A percentile compares a stretch with the other conserved stretches of the same genome.
These are phyloP conservation scores for Ellobius talpinus DNA, from an alignment of 2,113 vertebrate species.

Conservation along the genomic window DNA sequence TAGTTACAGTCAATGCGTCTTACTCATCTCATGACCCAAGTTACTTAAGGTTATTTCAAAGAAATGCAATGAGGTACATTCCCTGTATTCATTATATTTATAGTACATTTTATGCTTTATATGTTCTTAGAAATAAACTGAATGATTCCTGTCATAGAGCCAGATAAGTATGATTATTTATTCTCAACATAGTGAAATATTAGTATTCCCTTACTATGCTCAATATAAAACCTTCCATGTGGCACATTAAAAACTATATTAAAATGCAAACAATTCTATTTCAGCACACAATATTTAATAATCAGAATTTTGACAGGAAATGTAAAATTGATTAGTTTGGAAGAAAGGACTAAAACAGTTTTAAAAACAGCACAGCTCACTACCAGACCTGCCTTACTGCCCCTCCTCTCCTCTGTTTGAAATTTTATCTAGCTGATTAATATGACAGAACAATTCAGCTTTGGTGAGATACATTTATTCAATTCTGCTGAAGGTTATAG, in stretches of 20 bases:
- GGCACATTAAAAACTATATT: background rate
- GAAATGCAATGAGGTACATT: background rate
- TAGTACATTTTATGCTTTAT: background rate
- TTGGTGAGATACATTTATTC: slow-evolving; percentile 80
- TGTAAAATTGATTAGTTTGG: slow-evolving; percentile 6
- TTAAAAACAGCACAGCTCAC: background rate
- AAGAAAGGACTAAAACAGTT: background rate
- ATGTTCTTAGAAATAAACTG: slow-evolving; percentile 15
- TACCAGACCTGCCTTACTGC: background rate
- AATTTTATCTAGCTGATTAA: slow-evolving; percentile 74
- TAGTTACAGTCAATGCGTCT: background rate
- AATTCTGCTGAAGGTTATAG: slow-evolving; percentile 80
- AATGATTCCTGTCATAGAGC: background rate
- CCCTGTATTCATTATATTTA: slow-evolving; percentile 23
- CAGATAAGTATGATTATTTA: background rate
- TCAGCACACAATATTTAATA: slow-evolving; percentile 14
- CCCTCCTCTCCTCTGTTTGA: background rate
- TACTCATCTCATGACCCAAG: background rate
- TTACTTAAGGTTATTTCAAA: background rate
- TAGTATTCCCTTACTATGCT: background rate
- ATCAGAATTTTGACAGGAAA: slow-evolving; percentile 26
- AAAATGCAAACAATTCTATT: slow-evolving; percentile 46
- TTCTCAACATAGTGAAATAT: background rate
- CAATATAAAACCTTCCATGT: background rate
- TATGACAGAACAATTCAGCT: slow-evolving; percentile 72